Evolutionary conservation across 1,140 invertebrate genomes (phyloP).

Genomic region (Solenopsis fugax): DNA sequence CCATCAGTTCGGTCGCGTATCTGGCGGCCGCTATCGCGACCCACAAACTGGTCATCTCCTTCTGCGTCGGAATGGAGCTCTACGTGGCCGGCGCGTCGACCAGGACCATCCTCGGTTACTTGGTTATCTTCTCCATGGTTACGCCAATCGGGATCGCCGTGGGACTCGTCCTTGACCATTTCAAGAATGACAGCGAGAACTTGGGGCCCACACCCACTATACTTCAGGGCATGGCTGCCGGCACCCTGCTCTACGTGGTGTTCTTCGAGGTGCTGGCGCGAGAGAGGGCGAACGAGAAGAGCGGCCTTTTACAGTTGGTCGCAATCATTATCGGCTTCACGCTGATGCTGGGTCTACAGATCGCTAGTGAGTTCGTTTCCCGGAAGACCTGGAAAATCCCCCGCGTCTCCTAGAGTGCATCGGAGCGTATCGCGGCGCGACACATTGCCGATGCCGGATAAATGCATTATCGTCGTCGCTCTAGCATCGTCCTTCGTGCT

Average conservation of each 20-base stretch:
- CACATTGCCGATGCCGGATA: slow-evolving; percentile 25
- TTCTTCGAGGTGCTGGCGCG: slow-evolving; percentile 96
- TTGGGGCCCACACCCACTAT: slow-evolving; percentile 86
- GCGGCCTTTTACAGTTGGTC: slow-evolving; percentile 90
- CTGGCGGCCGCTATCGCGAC: slow-evolving; percentile 91
- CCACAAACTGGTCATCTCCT: slow-evolving; percentile 92
- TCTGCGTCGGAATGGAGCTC: slow-evolving; percentile 90
- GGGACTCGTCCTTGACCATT: slow-evolving; percentile 86
- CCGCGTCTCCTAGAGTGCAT: not conserved
- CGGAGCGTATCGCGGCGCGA: slow-evolving; percentile 27
- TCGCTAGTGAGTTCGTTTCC: slow-evolving; percentile 90
- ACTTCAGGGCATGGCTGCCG: slow-evolving; percentile 94
- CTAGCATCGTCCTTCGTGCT: slow-evolving; percentile 9
- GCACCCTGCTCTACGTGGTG: slow-evolving; percentile 95
- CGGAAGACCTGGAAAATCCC: slow-evolving; percentile 8
- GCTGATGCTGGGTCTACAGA: slow-evolving; percentile 92
- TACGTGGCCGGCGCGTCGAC: slow-evolving; percentile 89
- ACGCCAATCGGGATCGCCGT: slow-evolving; percentile 91
- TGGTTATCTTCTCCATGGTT: slow-evolving; percentile 89
- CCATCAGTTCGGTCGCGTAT: slow-evolving; percentile 89
- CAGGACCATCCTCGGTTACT: slow-evolving; percentile 88
- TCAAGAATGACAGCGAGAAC: slow-evolving; percentile 85
- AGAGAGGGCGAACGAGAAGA: slow-evolving; percentile 90
- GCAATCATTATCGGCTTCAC: slow-evolving; percentile 92
- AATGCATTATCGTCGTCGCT: slow-evolving; percentile 7